Evolutionary conservation across 2,888 invertebrate species (phyloP).

Genomic region (Cepaea hortensis): DNA sequence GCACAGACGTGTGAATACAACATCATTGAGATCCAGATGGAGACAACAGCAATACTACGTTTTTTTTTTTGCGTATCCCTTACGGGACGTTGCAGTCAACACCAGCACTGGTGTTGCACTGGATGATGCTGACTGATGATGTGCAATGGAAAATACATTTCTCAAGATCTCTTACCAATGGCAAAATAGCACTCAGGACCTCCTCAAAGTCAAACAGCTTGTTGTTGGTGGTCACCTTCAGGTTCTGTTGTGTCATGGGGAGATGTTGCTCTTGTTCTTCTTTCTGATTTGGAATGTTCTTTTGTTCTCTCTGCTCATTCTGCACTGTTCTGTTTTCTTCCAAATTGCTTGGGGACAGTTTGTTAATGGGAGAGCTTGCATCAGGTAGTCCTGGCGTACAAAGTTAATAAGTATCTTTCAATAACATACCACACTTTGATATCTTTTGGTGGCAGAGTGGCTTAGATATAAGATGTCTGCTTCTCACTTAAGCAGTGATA

Average conservation of each 20-base stretch:
- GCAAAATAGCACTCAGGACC: slow-evolving; percentile 32
- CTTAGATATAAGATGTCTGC: too few species aligned
- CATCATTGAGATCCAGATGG: too few species aligned
- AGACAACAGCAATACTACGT: too few species aligned
- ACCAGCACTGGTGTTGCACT: too few species aligned
- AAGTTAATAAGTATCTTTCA: not conserved
- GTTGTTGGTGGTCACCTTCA: slow-evolving; percentile 5
- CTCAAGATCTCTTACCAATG: slow-evolving; percentile 22
- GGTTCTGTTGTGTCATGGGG: not conserved
- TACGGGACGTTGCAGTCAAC: too few species aligned
- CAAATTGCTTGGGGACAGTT: not conserved
- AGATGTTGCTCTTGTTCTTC: not conserved
- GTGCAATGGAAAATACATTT: too few species aligned
- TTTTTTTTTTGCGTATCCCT: too few species aligned
- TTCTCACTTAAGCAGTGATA: too few species aligned
- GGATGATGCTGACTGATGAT: too few species aligned
- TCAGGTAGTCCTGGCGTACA: not conserved
- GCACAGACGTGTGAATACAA: too few species aligned
- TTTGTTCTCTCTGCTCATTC: not conserved
- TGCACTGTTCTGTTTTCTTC: not conserved
- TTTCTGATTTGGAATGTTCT: not conserved
- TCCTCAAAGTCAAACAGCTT: slow-evolving; percentile 47
- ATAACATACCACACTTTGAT: too few species aligned
- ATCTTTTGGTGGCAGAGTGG: too few species aligned
- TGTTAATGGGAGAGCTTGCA: not conserved